Base-by-base conservation (phyloP, 2,888 invertebrate species). In the Troilus luridus region DNA sequence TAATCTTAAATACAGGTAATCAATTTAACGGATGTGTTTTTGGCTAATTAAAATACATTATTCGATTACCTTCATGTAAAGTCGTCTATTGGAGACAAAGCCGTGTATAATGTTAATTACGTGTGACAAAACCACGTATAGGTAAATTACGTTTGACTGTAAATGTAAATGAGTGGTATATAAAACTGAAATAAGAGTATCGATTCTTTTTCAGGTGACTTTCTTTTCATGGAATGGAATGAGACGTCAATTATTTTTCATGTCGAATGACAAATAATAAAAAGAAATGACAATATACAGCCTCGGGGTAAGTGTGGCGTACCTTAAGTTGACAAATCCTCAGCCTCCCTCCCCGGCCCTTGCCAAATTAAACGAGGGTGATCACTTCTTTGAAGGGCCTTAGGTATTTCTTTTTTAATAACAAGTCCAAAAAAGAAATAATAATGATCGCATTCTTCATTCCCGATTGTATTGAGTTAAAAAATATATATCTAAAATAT, bases 311-410 rank as follows among this genome's bases (percentile, higher is more conserved):
- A 77, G 7, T 41, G 72, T 77, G 72, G 72, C 9, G 27, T 41
- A 41, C 72, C 72, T 27, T 77, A 77, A 77, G 72, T 41, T 24
- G 67, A n/a, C 67, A n/a, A 64, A n/a, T 24, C 67, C 24, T 14
- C 24, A 27, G 24, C 64, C 21, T n/a, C 21, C 17, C 41, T 17
- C 17, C 41, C 24, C 9, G 1, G 72, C 72, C 27, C 27, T 72
- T 27, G 27, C 72, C 27, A 77, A 77, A 77, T 27, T 77, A 77
- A 27, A 77, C 17, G 27, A 77, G 72, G 72, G 72, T 9, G 72
- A 77, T 19, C 72, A 77, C 72, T 77, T 77, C 72, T 77, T 77
- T 77, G 72, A 77, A 77, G 41, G 19, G 72, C 8, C 24, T 77
- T 41, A 27, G 27, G 72, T 41, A 24, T 77, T 77, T 77, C 11